Evolutionary conservation across 1,140 invertebrate genomes (phyloP).

Genomic region (Chymomyza costata): DNA sequence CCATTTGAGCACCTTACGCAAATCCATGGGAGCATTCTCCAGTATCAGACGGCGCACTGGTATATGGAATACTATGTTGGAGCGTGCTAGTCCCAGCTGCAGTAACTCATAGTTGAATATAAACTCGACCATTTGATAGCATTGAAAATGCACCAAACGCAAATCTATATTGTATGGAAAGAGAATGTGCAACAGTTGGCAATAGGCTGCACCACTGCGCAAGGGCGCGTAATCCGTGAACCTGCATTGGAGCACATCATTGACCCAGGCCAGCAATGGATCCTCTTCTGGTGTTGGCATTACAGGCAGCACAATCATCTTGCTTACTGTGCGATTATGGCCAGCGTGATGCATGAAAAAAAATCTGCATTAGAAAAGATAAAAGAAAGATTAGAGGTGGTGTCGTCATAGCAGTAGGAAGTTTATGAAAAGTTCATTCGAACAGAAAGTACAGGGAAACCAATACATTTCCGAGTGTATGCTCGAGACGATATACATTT

Average conservation of each 20-base stretch:
- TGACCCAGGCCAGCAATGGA: slow-evolving; percentile 7
- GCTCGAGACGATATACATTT: too few relatives aligned
- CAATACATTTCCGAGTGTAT: too few relatives aligned
- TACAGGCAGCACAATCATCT: background rate
- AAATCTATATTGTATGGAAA: slow-evolving; percentile 5
- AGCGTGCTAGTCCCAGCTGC: slow-evolving; percentile 7
- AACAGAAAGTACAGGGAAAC: too few relatives aligned
- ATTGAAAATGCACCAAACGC: slow-evolving; percentile 3
- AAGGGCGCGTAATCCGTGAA: background rate
- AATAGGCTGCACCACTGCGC: slow-evolving; percentile 5
- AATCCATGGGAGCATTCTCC: slow-evolving; percentile 2
- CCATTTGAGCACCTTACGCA: slow-evolving; percentile 8
- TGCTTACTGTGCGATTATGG: too few relatives aligned
- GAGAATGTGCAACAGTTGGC: slow-evolving; percentile 5
- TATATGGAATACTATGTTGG: slow-evolving; percentile 4
- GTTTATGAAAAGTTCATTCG: too few relatives aligned
- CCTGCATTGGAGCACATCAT: slow-evolving; percentile 1
- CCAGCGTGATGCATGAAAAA: too few relatives aligned
- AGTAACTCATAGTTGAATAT: slow-evolving; percentile 14
- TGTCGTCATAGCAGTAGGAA: too few relatives aligned
- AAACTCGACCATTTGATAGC: slow-evolving; percentile 4
- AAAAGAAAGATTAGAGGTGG: too few relatives aligned
- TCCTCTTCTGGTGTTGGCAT: background rate
- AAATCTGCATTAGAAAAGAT: too few relatives aligned
- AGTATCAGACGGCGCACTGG: slow-evolving; percentile 9